These are phyloP conservation scores for Amphilophus citrinellus DNA, from an alignment of 2,113 vertebrate genomes.

Conservation along the genomic window DNA sequence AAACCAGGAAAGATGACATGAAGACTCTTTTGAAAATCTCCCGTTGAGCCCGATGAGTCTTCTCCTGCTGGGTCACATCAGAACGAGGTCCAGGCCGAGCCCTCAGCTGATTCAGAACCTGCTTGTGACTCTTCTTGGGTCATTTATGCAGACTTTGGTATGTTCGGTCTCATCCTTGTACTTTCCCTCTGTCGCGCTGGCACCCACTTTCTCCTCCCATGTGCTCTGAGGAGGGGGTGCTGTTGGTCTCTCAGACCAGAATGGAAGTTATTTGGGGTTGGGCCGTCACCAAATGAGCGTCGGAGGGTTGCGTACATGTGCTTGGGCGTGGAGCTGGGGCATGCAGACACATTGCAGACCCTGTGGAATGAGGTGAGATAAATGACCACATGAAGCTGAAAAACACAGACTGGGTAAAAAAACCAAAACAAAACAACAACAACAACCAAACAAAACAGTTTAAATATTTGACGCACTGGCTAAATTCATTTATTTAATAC, in stretches of 20 bases:
- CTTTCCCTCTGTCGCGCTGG: slow-evolving; percentile 21
- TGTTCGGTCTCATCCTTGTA: slow-evolving; percentile 14
- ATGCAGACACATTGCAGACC: slow-evolving; percentile 49
- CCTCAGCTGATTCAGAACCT: slow-evolving; percentile 1
- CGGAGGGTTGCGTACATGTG: slow-evolving; percentile 44
- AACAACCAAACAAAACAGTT: neutral
- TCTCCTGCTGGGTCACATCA: neutral
- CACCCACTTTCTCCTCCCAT: slow-evolving; percentile 47
- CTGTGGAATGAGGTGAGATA: slow-evolving; percentile 42
- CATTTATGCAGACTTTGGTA: neutral
- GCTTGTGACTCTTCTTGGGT: neutral
- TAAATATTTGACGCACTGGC: neutral
- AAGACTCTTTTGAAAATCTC: neutral
- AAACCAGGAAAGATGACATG: neutral
- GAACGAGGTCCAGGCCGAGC: neutral
- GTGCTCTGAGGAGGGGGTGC: slow-evolving; percentile 6
- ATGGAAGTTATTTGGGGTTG: slow-evolving; percentile 78
- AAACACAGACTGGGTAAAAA: neutral
- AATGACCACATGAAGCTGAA: neutral
- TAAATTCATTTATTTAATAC: neutral
- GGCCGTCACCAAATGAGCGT: slow-evolving; percentile 49
- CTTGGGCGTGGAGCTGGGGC: slow-evolving; percentile 43
- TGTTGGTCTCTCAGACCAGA: slow-evolving; percentile 40
- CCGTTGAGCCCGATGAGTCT: neutral
- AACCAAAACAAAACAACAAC: too few relatives aligned